Base-by-base conservation (phyloP, 2,113 vertebrate genomes). In the Hiodon tergisus region DNA sequence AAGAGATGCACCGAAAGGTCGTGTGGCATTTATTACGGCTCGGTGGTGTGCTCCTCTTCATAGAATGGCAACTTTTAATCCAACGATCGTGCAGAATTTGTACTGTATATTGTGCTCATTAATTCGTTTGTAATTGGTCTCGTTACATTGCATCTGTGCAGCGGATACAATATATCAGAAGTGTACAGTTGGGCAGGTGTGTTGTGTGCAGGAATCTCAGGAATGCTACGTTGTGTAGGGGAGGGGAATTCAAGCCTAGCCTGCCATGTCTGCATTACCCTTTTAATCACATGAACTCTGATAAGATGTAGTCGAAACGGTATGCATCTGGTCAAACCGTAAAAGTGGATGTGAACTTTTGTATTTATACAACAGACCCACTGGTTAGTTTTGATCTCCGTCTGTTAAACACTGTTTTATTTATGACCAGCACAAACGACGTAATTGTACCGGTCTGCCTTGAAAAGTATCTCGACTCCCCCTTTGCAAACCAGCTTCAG, bases 141-240 rank as follows among this genome's bases (percentile, higher is more conserved):
- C 46, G 63, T 66, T 66, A 48, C 63, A 48, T 66, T 66, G 4
- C 13, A 66, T 9, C 63, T 9, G 4, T 10, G 31, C 61, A 63
- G 31, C 46, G 13, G 31, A 47, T 48, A 11, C 63, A 66, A 47
- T 46, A 11, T 11, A 47, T 47, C 8, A 8, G 31, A 66, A 66
- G 63, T 66, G 48, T 66, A 10, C n/a, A 66, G 46, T 47, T 11
- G 48, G 63, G 48, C 63, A 48, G 63, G 63, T 66, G 63, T 66
- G 63, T 46, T 10, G 31, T 66, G 63, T 66, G 7, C 7, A 66
- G 63, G 63, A 66, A 66, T 66, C 46, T 48, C 31, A 66, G 48
- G 31, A 66, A 66, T 66, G 31, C 48, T 66, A 48, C 46, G 6
- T 46, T 46, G 31, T 66, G 46, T 66, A 17, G 63, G 63, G 63